Conservation (phyloP, 2,113 vertebrate species). For the Monarcha castaneiventris region DNA sequence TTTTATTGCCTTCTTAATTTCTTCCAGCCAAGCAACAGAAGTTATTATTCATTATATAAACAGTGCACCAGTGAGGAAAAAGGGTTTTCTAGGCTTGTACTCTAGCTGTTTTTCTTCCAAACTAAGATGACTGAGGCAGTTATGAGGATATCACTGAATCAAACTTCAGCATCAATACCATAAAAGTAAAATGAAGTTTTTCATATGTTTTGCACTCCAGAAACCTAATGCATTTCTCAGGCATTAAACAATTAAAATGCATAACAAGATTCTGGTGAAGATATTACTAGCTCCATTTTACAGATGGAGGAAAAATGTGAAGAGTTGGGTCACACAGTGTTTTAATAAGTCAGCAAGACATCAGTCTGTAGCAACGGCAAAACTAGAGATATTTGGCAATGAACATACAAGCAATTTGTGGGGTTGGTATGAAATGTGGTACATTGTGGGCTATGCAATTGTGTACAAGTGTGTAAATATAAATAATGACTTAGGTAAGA, state of each 20-base stretch:
- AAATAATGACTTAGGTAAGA: not conserved
- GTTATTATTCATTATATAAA: constrained; percentile 52
- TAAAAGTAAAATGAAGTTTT: constrained; percentile 18
- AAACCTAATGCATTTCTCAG: not conserved
- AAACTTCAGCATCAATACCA: not conserved
- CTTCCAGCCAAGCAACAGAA: constrained; percentile 34
- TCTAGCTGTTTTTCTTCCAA: constrained; percentile 13
- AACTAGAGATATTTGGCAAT: not conserved
- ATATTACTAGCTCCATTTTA: constrained; percentile 1
- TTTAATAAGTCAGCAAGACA: not conserved
- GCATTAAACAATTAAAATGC: not conserved
- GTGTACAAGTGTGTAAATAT: not conserved
- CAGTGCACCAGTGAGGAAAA: not conserved
- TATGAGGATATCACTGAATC: not conserved
- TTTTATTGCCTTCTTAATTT: constrained; percentile 68
- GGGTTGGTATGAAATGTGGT: not conserved
- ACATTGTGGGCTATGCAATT: not conserved
- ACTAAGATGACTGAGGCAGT: not conserved
- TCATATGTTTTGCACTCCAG: not conserved
- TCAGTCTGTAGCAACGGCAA: not conserved
- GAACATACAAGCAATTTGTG: not conserved
- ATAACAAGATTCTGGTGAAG: not conserved
- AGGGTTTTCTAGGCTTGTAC: not conserved
- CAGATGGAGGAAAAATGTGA: not conserved
- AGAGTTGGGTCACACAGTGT: not conserved